phyloP scores from a whole-genome alignment of 2,888 invertebrate species.

The Andrena minutula region DNA sequence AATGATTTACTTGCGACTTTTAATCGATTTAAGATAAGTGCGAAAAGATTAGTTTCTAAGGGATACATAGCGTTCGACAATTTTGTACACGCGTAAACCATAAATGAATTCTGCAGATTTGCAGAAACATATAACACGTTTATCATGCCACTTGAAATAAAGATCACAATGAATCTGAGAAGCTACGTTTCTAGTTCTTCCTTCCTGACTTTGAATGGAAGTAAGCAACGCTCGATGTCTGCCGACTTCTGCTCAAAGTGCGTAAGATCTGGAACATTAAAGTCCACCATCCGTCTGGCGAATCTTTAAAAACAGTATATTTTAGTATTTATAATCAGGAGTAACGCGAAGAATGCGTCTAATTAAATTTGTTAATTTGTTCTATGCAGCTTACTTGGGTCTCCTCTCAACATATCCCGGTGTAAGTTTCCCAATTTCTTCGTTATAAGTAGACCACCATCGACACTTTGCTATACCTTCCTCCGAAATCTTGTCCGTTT shows the following conservation, averaged over 20 bases:
- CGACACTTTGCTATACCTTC: conserved; percentile 41
- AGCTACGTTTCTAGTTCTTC: conserved; percentile 9
- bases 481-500: conserved; percentile 28
- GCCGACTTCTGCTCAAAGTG: conserved; percentile 25
- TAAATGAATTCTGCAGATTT: conserved; percentile 29
- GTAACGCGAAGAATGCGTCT: not conserved
- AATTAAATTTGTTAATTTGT: conserved; percentile 19
- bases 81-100: conserved; percentile 41
- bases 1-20: conserved; percentile 40
- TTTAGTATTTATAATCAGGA: not conserved
- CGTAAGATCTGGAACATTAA: conserved; percentile 52
- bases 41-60: conserved; percentile 29
- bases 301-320: conserved; percentile 43
- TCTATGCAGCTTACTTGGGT: conserved; percentile 36
- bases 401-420: not conserved
- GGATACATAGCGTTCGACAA: conserved; percentile 19
- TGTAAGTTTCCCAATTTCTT: conserved; percentile 34
- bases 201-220: conserved; percentile 26
- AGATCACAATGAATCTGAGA: conserved; percentile 41
- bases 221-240: conserved; percentile 26
- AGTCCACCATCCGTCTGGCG: conserved; percentile 25
- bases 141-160: conserved; percentile 36
- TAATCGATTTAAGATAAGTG: conserved; percentile 16
- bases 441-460: conserved; percentile 51
- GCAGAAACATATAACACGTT: conserved; percentile 36